phyloP scores from a whole-genome alignment of 2,113 vertebrate genomes.

The Vicugna pacos region DNA sequence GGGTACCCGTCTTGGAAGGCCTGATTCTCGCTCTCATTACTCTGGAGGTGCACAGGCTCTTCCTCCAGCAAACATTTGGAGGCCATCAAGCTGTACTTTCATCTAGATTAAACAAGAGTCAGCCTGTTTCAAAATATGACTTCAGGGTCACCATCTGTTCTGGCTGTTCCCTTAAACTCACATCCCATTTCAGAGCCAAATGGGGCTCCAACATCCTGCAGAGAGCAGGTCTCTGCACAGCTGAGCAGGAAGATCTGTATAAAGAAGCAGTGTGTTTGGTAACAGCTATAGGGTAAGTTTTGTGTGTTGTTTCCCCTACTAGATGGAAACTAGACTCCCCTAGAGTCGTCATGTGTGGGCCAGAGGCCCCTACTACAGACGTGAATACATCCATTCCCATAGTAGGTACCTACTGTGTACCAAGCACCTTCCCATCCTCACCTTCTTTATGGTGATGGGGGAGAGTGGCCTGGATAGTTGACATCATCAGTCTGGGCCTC shows the following conservation, averaged over 20 bases:
- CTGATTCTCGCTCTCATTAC: background rate
- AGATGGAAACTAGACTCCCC: background rate
- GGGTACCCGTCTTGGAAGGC: background rate
- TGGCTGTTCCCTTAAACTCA: constrained; percentile 59
- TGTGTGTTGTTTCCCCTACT: background rate
- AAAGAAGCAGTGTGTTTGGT: background rate
- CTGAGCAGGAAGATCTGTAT: background rate
- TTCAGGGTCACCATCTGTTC: constrained; percentile 83
- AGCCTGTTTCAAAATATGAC: constrained; percentile 70
- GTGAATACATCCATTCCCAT: background rate
- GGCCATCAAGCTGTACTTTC: constrained; percentile 61
- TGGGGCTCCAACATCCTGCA: constrained; percentile 57
- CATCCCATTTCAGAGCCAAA: constrained; percentile 64
- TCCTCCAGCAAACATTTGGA: constrained; percentile 72
- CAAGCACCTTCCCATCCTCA: too few relatives aligned
- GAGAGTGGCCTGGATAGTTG: background rate
- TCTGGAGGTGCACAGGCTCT: background rate
- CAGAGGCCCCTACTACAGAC: background rate
- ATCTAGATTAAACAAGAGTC: constrained; percentile 71
- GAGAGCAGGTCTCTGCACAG: constrained; percentile 51
- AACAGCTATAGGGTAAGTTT: constrained; percentile 43
- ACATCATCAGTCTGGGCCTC: background rate
- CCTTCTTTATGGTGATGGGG: background rate
- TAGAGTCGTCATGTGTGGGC: background rate
- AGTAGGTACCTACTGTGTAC: too few relatives aligned